Base-by-base conservation (phyloP, 2,113 vertebrate genomes). In the Bagarius yarrelli region DNA sequence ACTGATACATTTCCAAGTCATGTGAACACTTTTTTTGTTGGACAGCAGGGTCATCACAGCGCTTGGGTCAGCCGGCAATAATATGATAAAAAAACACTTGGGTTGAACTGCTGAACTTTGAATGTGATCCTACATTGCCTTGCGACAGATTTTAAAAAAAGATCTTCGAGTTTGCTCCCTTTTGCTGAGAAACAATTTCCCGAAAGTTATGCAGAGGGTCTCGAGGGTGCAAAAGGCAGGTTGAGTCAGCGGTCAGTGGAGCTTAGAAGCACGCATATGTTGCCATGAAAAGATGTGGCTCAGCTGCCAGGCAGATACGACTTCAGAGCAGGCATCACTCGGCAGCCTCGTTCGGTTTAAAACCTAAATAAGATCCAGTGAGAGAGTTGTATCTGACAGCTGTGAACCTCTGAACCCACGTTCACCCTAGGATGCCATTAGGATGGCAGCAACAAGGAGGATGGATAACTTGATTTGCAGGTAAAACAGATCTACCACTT, bases 81-180 rank as follows among this genome's bases (percentile, higher is more conserved):
- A 61, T 50, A 44, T 50, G 40, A 78, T 84, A 86, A 47, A n/a
- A 84, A 32, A 73, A 23, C 27, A 14, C 81, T 53, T 72, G 81
- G 84, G 78, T 83, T 79, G 92, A 93, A 93, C 91, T 91, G 87
- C 87, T 93, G 93, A 94, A 92, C 93, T 91, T 47, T 85, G 88
- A 92, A 92, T 87, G 87, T 88, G 92, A 92, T 90, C 86, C 86
- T 76, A 14, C 16, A 85, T 81, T 69, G 83, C 89, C 83, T 84
- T 83, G 83, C 79, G 85, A 80, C 83, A 83, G 70, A 34, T 32
- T 25, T 83, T 81, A 88, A 89, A 91, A 91, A 90, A 89, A 90
- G 85, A 80, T 67, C 73, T 64, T 76, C 74, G 34, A 52, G 60
- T 84, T 83, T 73, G 72, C 85, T 75, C 52, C 3, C 34, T 67